Conservation (phyloP, 2,797 vertebrate species). For the Schizothorax lantsangensis region DNA sequence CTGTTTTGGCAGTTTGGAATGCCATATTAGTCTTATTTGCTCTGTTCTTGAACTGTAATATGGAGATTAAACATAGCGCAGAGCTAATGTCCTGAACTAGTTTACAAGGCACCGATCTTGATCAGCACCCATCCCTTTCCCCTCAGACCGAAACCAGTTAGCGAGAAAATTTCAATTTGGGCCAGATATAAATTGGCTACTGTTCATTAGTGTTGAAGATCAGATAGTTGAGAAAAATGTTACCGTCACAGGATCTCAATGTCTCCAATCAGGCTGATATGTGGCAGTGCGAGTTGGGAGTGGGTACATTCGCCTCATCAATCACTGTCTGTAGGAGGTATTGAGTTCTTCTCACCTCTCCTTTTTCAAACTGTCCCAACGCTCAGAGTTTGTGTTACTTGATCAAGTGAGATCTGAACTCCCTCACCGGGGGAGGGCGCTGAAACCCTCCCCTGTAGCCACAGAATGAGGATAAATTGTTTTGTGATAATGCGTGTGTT, state of each 20-base stretch:
- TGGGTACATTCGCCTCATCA: slow-evolving; percentile 77
- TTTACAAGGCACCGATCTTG: slow-evolving; percentile 14
- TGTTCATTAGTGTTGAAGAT: slow-evolving; percentile 58
- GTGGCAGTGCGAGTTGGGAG: slow-evolving; percentile 72
- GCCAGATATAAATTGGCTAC: slow-evolving; percentile 43
- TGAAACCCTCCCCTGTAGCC: slow-evolving; percentile 70
- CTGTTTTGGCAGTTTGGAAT: not conserved
- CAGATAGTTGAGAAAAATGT: slow-evolving; percentile 66
- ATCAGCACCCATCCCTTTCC: slow-evolving; percentile 11
- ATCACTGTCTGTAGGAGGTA: slow-evolving; percentile 80
- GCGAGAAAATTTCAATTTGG: slow-evolving; percentile 25
- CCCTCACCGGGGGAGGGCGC: slow-evolving; percentile 70
- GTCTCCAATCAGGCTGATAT: slow-evolving; percentile 72
- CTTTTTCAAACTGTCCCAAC: slow-evolving; percentile 78
- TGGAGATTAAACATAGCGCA: not conserved
- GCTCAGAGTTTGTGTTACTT: slow-evolving; percentile 71
- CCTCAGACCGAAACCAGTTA: not conserved
- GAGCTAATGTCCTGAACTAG: slow-evolving; percentile 10
- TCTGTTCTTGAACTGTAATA: not conserved
- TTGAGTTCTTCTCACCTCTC: slow-evolving; percentile 78
- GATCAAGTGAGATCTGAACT: slow-evolving; percentile 78
- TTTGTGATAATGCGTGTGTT: slow-evolving; percentile 76
- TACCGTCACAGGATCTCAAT: slow-evolving; percentile 77
- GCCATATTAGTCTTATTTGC: not conserved
- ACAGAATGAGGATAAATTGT: slow-evolving; percentile 76